A percentile compares a stretch with the other conserved stretches of the same genome.
These are phyloP conservation scores for Hapalemur alaotrensis DNA, from an alignment of 2,797 vertebrate genomes.

Conservation along the genomic window DNA sequence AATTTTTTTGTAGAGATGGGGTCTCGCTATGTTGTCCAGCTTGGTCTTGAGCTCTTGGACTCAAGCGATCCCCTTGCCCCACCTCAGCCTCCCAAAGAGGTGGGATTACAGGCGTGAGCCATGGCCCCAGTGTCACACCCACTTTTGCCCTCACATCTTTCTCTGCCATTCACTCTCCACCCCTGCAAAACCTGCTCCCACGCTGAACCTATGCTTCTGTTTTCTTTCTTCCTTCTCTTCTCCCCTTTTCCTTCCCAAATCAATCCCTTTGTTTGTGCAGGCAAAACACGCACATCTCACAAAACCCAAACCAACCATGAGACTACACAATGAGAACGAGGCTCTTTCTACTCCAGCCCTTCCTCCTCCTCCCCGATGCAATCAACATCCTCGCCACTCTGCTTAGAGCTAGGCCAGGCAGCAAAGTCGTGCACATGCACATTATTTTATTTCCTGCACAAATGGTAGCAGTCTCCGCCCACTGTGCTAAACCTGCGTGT, in stretches of 20 bases:
- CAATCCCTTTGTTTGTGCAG: background rate
- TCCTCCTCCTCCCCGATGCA: background rate
- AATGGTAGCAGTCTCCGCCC: background rate
- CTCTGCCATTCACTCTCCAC: background rate
- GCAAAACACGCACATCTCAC: background rate
- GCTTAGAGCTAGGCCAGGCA: background rate
- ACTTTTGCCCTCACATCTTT: background rate
- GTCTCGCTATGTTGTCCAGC: background rate
- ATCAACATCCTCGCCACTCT: background rate
- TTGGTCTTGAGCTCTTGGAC: background rate
- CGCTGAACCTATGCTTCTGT: background rate
- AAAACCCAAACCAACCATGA: background rate
- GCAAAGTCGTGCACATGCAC: fast-evolving
- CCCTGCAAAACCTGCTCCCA: background rate
- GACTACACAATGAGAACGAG: background rate
- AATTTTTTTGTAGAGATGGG: background rate
- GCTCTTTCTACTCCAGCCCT: background rate
- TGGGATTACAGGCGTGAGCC: background rate
- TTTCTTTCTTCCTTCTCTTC: background rate
- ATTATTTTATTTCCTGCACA: background rate
- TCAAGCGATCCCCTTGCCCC: background rate
- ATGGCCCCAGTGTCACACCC: background rate
- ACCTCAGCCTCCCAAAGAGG: background rate
- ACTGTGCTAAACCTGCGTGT: background rate
- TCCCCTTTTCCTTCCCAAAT: background rate